Percentiles rank a stretch among this genome's conserved stretches.
Conservation (phyloP, 64 coral and sea anemone genomes). For the Pachyseris speciosa region DNA sequence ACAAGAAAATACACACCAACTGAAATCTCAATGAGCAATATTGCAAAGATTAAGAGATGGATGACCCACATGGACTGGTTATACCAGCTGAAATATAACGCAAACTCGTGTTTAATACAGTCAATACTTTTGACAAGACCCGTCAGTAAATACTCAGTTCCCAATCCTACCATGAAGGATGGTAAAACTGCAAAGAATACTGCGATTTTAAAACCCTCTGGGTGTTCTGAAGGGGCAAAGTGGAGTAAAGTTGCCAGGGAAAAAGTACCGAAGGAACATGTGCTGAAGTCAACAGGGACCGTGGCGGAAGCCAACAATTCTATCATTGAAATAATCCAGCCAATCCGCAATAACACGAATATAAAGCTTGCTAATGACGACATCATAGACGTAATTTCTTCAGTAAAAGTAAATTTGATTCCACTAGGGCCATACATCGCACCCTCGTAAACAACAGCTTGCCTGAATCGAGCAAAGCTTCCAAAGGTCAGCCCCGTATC, state of each 20-base stretch:
- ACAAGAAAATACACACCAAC: not conserved
- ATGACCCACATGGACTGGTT: not conserved
- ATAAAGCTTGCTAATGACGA: not conserved
- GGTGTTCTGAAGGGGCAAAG: not conserved
- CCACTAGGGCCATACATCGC: not conserved
- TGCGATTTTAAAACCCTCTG: not conserved
- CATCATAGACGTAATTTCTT: not conserved
- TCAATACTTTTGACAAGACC: not conserved
- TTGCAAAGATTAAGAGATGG: not conserved
- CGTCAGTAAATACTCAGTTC: not conserved
- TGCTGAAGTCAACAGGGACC: not conserved
- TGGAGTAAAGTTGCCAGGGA: not conserved
- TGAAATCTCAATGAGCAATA: not conserved
- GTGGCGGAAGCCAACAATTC: not conserved
- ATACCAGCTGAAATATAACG: not conserved
- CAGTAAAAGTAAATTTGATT: not conserved
- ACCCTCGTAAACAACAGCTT: not conserved
- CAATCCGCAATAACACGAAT: not conserved
- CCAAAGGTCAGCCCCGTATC: not conserved
- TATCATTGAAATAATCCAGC: not conserved
- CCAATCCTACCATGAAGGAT: not conserved
- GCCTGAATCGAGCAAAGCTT: not conserved
- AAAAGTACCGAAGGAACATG: not conserved
- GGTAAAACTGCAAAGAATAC: not conserved
- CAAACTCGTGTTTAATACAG: not conserved